A percentile compares a stretch with the other conserved stretches of the same genome.
phyloP scores from a whole-genome alignment of 2,888 invertebrate species.

The Scaptodrosophila latifasciaeformis region DNA sequence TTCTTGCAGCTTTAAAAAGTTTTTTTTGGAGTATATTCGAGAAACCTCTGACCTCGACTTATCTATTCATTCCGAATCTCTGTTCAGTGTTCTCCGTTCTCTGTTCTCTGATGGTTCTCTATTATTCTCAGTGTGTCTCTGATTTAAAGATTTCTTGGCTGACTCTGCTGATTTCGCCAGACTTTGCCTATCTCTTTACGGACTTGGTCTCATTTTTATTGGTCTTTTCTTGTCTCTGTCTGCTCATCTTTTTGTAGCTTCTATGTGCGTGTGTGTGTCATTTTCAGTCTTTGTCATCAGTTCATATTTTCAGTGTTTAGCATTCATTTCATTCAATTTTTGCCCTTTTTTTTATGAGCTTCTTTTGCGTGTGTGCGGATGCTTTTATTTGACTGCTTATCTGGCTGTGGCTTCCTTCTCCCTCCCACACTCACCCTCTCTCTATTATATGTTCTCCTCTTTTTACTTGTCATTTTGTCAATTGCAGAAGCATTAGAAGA shows the following conservation, averaged over 20 bases:
- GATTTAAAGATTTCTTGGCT: conserved; percentile 6
- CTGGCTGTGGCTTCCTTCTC: too few species aligned
- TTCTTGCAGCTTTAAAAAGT: too few species aligned
- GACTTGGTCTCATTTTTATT: neutral
- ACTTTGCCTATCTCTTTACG: neutral
- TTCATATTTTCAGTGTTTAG: conserved; percentile 1
- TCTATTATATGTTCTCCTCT: neutral
- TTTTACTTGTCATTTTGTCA: neutral
- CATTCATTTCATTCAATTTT: neutral
- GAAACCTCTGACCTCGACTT: too few species aligned
- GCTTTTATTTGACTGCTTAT: too few species aligned
- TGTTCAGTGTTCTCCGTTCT: too few species aligned
- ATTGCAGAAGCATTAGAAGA: neutral
- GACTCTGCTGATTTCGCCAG: conserved; percentile 17
- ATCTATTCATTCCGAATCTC: too few species aligned
- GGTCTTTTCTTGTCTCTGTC: conserved; percentile 31
- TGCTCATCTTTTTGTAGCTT: conserved; percentile 2
- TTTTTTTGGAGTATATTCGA: too few species aligned
- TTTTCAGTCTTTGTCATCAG: conserved; percentile 15
- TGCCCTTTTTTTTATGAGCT: too few species aligned
- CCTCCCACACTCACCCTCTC: too few species aligned
- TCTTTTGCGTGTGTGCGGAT: too few species aligned
- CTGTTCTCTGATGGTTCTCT: neutral
- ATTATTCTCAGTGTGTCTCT: conserved; percentile 11
- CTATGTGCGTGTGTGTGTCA: conserved; percentile 7